Base-by-base conservation (phyloP, 1,140 invertebrate species). In the Drosophila grimshawi region DNA sequence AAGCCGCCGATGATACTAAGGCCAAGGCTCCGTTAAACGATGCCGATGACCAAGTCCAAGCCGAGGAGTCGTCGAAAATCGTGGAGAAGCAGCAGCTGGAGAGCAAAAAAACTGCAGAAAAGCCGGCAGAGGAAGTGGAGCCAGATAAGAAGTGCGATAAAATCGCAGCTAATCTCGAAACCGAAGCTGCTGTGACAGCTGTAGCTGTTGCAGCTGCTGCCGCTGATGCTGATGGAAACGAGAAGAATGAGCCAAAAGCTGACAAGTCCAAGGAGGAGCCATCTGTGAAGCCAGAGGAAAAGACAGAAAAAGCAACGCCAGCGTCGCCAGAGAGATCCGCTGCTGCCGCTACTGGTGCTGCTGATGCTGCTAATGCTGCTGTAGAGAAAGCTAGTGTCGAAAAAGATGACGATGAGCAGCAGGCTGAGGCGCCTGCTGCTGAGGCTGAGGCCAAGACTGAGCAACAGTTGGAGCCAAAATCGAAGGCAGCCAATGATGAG, bases 21-120 rank as follows among this genome's bases (percentile, higher is more conserved):
- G 41, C 4, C 10, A 74, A 80, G 51, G 73, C 73, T 27, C 65
- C 76, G 35, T 55, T 76, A 1, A 51, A 46, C 6, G 71, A 76
- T 7, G 37, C 49, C 10, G 77, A 56, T 2, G 75, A 85, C 6
- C 29, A 52, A 45, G 65, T 53, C 19, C 7, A 35, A 32, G 56
- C 8, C 4, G 68, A 41, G n/a, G 11, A 66, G 4, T 33, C 39
- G 7, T 19, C 76, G 8, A 75, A 77, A 19, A 67, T 61, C 3
- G 33, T 71, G 1, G 80, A 74, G 8, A 83, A 86, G 29, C 61
- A 68, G n/a, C 80, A 88, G 49, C 53, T 29, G n/a, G 76, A 80
- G 11, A 64, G 46, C 32, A 33, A 52, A 5, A 76, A 76, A 3
- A 86, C 79, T n/a, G 27, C 30, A 6, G 70, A 51, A 2, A 74